Conservation (phyloP, 2,797 vertebrate species). For the Rhincodon typus region DNA sequence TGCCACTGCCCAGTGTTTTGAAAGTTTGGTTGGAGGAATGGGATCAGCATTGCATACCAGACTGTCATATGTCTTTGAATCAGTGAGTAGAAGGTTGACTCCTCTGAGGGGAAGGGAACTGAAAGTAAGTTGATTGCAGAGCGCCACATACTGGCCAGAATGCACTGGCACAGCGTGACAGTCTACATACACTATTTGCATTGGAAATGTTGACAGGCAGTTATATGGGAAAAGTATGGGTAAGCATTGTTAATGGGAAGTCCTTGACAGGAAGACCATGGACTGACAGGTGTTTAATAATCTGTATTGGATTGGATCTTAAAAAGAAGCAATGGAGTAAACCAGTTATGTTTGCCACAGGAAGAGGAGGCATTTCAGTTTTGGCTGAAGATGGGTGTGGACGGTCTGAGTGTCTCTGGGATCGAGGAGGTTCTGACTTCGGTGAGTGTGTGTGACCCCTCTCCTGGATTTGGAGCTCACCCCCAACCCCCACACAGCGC, state of each 20-base stretch:
- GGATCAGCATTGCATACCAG: too few relatives aligned
- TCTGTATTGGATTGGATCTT: neutral
- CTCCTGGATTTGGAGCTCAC: too few relatives aligned
- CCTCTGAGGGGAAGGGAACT: too few relatives aligned
- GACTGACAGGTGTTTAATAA: neutral
- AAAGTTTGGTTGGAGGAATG: neutral
- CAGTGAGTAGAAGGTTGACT: neutral
- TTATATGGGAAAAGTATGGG: neutral
- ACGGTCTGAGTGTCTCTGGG: constrained; percentile 65
- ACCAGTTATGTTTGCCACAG: neutral
- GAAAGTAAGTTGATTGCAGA: neutral
- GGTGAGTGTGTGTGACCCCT: neutral
- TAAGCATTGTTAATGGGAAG: neutral
- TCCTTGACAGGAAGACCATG: too few relatives aligned
- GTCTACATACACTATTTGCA: neutral
- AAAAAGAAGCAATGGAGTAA: neutral
- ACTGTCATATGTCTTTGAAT: neutral
- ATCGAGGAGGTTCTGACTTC: constrained; percentile 42
- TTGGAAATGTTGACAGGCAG: neutral
- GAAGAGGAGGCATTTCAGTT: constrained; percentile 58
- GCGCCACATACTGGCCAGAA: neutral
- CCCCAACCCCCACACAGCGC: too few relatives aligned
- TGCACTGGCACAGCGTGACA: neutral
- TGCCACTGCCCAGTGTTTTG: too few relatives aligned
- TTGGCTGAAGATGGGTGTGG: constrained; percentile 64